Evolutionary conservation across 2,113 vertebrate genomes (phyloP), one percentile per base, ranked within the genome.

Genomic region (Nannobrachium achirus): DNA sequence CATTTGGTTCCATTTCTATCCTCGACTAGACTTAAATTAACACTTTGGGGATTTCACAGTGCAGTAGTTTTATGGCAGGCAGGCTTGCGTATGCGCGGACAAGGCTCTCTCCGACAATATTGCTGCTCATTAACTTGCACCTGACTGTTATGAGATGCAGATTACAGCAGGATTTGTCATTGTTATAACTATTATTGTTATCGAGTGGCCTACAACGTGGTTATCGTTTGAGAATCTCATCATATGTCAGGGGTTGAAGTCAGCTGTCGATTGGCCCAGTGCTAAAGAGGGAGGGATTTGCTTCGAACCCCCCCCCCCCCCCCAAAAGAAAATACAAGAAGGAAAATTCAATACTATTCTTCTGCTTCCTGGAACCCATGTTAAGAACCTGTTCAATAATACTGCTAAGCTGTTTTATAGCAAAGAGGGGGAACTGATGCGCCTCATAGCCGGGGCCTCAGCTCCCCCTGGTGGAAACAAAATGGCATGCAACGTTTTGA

Each of bases 71-170:
- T 82, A 66, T 73, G 88, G 89, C 89, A 92, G 88, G 89, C 89
- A 92, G 86, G 63, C 76, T 79, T 78, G 70, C 82, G 84, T 81
- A 89, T 83, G 87, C 73, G 20, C 20, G 15, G 71, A 88, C 77
- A 83, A 83, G 84, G 85, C 88, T 82, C 82, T 82, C 75, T 88
- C 82, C 88, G 86, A 89, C 86, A 79, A 77, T 60, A 78, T 76
- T 89, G 91, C 90, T 90, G 89, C 90, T 91, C 85, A 65, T 87
- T 79, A 84, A 85, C 80, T 83, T 82, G 84, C 84, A 91, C 86
- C 90, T 82, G 88, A 93, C 89, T 93, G 89, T 92, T 92, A 91
- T 88, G 81, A 82, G 84, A 83, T 85, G 77, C 74, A 80, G 83
- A 90, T 83, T 71, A 55, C 63, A 72, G 63, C 73, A 49, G 6